Base-by-base conservation (phyloP, 2,797 vertebrate species). In the Dendrocincla tyrannina region DNA sequence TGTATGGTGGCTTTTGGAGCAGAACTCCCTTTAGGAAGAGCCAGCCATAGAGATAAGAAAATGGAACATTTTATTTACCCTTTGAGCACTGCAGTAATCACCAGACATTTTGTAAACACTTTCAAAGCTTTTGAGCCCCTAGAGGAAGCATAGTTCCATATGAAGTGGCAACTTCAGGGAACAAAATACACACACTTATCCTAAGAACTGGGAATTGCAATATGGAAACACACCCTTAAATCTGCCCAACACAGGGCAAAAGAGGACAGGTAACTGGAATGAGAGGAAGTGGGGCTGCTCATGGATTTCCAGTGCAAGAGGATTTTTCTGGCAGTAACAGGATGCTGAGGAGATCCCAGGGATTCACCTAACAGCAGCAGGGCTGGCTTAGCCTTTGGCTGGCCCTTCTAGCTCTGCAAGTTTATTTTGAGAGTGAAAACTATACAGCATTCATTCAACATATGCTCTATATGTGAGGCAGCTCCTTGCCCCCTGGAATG, bases 91-190 rank as follows among this genome's bases (percentile, higher is more conserved):
- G 50, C 58, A 52, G 47, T 18, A 25, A 32, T 74, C 62, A 37
- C 49, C 66, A 91, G 80, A 78, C 77, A 37, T 70, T 59, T 33
- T 63, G 69, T 93, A 78, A 92, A 91, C 73, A n/a, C 89, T 88
- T 49, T 2, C 7, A 42, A 74, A 86, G 62, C 30, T 70, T 19
- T 67, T 84, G 46, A 68, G 69, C 20, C 39, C 22, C 5, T 1
- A 23, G 58, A 83, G n/a, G 46, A 74, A 85, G 30, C 74, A 67
- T 12, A 77, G 44, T 50, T 86, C 39, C 52, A 17, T 52, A 44
- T 30, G 16, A 77, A 94, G 62, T 56, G 30, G 58, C 25, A 87
- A 8, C 53, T 93, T 86, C 18, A 37, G 12, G 16, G 35, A 67
- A 33, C 30, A 67, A 55, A 81, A 59, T 33, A 44, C 46, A 59